A percentile compares a stretch with the other conserved stretches of the same genome.
Conservation (phyloP, 2,113 vertebrate species). For the Misgurnus mizolepis region DNA sequence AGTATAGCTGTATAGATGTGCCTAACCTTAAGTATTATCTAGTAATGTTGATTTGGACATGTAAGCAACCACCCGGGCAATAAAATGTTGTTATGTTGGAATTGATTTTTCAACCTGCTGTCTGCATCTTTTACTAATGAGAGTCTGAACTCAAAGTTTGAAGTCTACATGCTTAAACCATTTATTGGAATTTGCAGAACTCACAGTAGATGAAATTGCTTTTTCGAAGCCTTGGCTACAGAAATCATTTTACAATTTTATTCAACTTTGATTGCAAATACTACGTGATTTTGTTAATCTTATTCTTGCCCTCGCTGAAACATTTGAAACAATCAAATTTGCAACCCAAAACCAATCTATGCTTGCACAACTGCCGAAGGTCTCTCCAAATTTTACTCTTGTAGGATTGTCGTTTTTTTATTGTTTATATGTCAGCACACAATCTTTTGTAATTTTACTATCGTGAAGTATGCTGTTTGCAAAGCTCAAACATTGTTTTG, state of each 20-base stretch:
- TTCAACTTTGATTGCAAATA: not conserved
- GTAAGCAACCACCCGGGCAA: too few species aligned
- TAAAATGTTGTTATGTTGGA: too few species aligned
- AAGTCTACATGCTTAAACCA: not conserved
- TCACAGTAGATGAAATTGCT: not conserved
- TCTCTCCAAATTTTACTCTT: too few species aligned
- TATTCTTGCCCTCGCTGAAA: not conserved
- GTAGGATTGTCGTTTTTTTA: too few species aligned
- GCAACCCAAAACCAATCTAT: not conserved
- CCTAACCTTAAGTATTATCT: too few species aligned
- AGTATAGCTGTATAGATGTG: too few species aligned
- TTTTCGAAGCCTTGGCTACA: not conserved
- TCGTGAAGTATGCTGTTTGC: too few species aligned
- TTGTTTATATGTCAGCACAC: too few species aligned
- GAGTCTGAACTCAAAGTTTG: not conserved
- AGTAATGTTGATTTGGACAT: too few species aligned
- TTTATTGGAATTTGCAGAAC: not conserved
- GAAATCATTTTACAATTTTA: not conserved
- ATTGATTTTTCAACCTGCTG: not conserved
- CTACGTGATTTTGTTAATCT: not conserved
- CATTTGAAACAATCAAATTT: not conserved
- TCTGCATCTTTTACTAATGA: not conserved
- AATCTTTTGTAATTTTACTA: too few species aligned
- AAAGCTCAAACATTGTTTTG: too few species aligned
- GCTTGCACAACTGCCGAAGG: too few species aligned